Base-by-base conservation (phyloP, 2,113 vertebrate species). In the Aspiorhynchus laticeps region DNA sequence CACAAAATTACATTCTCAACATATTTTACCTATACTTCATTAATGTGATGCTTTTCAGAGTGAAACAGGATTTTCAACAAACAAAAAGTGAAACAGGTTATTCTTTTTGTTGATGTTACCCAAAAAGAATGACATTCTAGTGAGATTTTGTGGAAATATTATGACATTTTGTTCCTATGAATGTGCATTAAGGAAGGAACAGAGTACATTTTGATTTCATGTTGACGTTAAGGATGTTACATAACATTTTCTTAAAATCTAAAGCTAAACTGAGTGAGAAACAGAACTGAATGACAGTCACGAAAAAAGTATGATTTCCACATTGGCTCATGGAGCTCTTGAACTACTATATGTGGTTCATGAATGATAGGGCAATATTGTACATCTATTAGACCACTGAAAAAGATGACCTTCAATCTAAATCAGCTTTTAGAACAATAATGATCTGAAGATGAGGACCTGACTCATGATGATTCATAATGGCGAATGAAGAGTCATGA, bases 351-450 rank as follows among this genome's bases (percentile, higher is more conserved):
- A 33, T n/a, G 24, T 61, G 11, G 19, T 46, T 61, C 24, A 36
- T 9, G 6, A 11, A 61, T 26, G 33, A 59, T 1, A 80, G 10
- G 53, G 51, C 24, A 75, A 14, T 46, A 75, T 2, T 26, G 21
- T 26, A 46, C 24, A 7, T 21, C 38, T 46, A 7, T 65, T 65
- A 19, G 12, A 26, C 59, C 7, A 43, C 92, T 92, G 93, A 94
- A 53, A 53, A 48, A 51, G 7, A 31, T 78, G 7, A 78, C 26
- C 15, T 93, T 95, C 93, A 94, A 89, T 86, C 84, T 74, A 78
- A 5, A 75, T 41, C 53, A 33, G 46, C 41, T 38, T 67, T 36
- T 26, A 85, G n/a, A 87, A 78, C 28, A 67, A 46, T 28, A 19
- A 78, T 88, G 43, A 83, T 80, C 65, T 33, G 26, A 80, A 86